phyloP scores from a whole-genome alignment of 2,113 vertebrate genomes.

The Clarias magur region DNA sequence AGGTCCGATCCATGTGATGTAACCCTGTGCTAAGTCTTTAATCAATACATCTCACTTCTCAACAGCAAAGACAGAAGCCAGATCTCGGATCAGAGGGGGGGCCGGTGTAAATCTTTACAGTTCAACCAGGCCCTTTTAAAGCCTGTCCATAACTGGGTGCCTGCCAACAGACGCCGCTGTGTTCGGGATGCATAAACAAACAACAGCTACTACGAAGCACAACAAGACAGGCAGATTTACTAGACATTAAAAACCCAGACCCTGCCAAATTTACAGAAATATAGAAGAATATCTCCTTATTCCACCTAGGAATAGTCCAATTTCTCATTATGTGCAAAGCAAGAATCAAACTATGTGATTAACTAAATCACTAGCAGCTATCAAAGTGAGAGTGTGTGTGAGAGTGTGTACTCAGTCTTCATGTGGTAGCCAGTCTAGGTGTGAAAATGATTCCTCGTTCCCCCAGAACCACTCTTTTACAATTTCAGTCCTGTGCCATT shows the following conservation, averaged over 20 bases:
- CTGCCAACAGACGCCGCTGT: conserved; percentile 65
- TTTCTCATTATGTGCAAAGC: not conserved
- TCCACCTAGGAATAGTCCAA: not conserved
- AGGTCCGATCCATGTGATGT: conserved; percentile 66
- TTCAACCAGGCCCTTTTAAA: conserved; percentile 76
- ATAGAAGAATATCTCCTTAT: not conserved
- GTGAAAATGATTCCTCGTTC: too few relatives aligned
- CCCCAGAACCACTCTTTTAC: too few relatives aligned
- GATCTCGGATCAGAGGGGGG: conserved; percentile 74
- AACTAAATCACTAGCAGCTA: conserved; percentile 20
- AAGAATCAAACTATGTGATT: not conserved
- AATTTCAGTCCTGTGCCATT: too few relatives aligned
- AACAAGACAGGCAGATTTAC: not conserved
- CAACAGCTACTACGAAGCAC: conserved; percentile 25
- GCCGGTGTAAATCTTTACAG: conserved; percentile 77
- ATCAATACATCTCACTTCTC: conserved; percentile 77
- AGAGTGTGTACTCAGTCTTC: too few relatives aligned
- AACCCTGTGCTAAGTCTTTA: conserved; percentile 76
- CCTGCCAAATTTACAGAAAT: not conserved
- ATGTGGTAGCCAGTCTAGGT: too few relatives aligned
- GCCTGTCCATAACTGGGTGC: conserved; percentile 73
- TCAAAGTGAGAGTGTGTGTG: not conserved
- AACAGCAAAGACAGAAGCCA: conserved; percentile 73
- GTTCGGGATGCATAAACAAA: conserved; percentile 68
- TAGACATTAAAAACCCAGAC: not conserved